Conservation (phyloP, 2,888 invertebrate species). For the Pecten maximus region DNA sequence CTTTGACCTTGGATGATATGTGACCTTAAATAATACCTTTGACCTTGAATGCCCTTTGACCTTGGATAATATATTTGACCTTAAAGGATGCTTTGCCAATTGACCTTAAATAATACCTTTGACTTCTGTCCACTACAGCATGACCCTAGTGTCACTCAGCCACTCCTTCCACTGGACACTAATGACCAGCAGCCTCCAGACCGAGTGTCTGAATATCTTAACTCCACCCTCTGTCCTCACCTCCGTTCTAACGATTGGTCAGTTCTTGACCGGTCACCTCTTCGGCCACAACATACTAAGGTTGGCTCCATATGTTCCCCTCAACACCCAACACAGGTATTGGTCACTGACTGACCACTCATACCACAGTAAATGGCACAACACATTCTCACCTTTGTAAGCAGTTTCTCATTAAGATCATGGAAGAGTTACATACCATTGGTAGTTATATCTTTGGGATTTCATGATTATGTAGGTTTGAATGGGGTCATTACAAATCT, state of each 20-base stretch:
- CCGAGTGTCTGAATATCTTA: conserved; percentile 40
- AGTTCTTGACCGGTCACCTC: conserved; percentile 33
- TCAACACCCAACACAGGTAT: conserved; percentile 54
- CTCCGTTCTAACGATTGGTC: conserved; percentile 18
- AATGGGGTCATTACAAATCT: too few species aligned
- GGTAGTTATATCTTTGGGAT: too few species aligned
- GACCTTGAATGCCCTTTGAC: too few species aligned
- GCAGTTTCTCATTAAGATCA: not conserved
- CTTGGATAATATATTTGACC: too few species aligned
- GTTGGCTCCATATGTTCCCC: conserved; percentile 46
- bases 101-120: not conserved
- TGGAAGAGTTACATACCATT: too few species aligned
- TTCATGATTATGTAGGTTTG: too few species aligned
- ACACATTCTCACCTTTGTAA: not conserved
- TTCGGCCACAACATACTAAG: not conserved
- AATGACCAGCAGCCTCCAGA: conserved; percentile 42
- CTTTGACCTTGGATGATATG: not conserved
- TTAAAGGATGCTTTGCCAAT: too few species aligned
- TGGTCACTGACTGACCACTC: not conserved
- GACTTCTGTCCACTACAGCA: conserved; percentile 26
- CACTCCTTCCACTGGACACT: conserved; percentile 39
- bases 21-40: not conserved
- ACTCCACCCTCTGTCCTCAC: conserved; percentile 44
- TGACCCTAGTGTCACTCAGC: conserved; percentile 42
- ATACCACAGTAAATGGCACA: not conserved